Percentiles rank a stretch among this genome's conserved stretches.
phyloP scores from a whole-genome alignment of 2,888 invertebrate species.

The Dysmachus trigonus region DNA sequence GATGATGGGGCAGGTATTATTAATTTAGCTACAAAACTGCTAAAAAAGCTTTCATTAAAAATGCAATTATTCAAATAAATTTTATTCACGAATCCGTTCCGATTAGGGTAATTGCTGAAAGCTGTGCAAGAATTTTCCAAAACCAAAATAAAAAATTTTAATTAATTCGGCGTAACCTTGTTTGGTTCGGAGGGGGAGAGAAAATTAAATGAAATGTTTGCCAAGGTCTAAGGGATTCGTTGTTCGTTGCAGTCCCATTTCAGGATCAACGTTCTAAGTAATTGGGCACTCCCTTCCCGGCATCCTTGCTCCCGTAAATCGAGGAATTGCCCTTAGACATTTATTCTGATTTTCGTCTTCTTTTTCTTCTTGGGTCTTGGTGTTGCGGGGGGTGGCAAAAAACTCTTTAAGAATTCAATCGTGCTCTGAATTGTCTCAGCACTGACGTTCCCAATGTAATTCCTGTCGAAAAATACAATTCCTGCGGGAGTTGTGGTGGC shows the following conservation, averaged over 20 bases:
- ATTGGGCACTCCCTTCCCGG: not conserved
- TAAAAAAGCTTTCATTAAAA: not conserved
- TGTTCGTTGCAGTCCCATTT: not conserved
- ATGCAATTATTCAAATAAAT: not conserved
- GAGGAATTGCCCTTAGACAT: not conserved
- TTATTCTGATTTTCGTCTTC: slow-evolving; percentile 35
- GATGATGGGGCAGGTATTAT: not conserved
- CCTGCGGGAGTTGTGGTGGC: not conserved
- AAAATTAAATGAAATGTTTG: not conserved
- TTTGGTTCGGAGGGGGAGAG: not conserved
- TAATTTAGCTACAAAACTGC: not conserved
- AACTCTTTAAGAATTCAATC: slow-evolving; percentile 61
- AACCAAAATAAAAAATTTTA: not conserved
- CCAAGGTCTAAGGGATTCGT: not conserved
- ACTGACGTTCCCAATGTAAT: slow-evolving; percentile 56
- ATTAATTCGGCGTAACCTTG: not conserved
- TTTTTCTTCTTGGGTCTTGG: slow-evolving; percentile 2
- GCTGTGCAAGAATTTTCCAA: not conserved
- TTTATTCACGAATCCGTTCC: not conserved
- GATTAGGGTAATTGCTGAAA: not conserved
- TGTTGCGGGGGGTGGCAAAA: slow-evolving; percentile 50
- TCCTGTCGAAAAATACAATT: slow-evolving; percentile 30
- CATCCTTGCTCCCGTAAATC: not conserved
- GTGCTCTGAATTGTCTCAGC: slow-evolving; percentile 60
- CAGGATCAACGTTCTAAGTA: not conserved